Conservation (phyloP, 2,888 invertebrate species). For the Hofmannophila pseudospretella region DNA sequence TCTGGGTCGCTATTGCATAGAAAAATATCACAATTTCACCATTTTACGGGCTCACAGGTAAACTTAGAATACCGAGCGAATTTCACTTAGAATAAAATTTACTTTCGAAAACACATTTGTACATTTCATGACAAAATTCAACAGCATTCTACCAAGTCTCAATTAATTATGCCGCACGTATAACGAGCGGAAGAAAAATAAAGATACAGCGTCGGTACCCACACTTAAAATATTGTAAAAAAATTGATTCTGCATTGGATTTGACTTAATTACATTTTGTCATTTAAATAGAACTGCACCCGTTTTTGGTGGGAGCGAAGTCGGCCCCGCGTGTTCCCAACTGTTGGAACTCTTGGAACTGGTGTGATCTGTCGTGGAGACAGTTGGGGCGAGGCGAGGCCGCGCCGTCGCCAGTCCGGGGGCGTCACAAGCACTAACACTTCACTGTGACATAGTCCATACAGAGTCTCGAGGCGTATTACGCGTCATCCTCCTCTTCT, state of each 20-base stretch:
- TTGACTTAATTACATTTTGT: constrained; percentile 74
- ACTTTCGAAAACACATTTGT: constrained; percentile 76
- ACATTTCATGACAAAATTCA: constrained; percentile 77
- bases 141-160: constrained; percentile 75
- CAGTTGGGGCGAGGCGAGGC: constrained; percentile 74
- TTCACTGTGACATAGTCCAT: constrained; percentile 79
- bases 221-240: constrained; percentile 68
- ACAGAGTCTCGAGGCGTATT: constrained; percentile 67
- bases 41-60: constrained; percentile 59
- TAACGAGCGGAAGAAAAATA: constrained; percentile 48
- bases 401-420: constrained; percentile 65
- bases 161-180: constrained; percentile 37
- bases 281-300: constrained; percentile 77
- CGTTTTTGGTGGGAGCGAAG: constrained; percentile 70
- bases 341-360: constrained; percentile 36
- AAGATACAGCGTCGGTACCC: constrained; percentile 67
- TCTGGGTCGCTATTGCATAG: constrained; percentile 37
- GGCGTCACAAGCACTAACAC: constrained; percentile 75
- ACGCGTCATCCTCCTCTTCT: constrained; percentile 76
- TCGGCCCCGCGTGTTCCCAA: constrained; percentile 72
- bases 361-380: constrained; percentile 36
- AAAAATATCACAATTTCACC: constrained; percentile 77
- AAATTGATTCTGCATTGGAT: constrained; percentile 69
- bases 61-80: constrained; percentile 71
- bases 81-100: constrained; percentile 72